phyloP scores from a whole-genome alignment of 92 coral and sea anemone genomes.

The Nematostella vectensis region DNA sequence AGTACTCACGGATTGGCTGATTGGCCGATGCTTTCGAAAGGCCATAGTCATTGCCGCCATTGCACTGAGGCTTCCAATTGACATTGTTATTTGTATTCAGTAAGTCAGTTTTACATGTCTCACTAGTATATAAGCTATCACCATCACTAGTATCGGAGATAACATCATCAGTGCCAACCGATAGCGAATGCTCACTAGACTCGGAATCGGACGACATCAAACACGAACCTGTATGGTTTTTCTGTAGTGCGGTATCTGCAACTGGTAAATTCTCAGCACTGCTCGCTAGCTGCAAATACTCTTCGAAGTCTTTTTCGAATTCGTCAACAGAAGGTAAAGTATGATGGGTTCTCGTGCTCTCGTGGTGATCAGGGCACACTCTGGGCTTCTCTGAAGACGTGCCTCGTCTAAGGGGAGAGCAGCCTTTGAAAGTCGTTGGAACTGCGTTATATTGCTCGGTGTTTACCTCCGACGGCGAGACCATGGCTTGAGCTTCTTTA shows the following conservation, averaged over 20 bases:
- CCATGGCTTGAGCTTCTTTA: too few relatives aligned
- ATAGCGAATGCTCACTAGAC: too few relatives aligned
- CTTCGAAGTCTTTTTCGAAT: constrained; percentile 55
- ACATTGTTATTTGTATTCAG: not conserved
- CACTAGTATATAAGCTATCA: not conserved
- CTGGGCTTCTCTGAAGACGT: not conserved
- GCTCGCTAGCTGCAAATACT: constrained; percentile 19
- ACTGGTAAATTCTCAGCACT: too few relatives aligned
- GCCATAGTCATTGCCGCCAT: too few relatives aligned
- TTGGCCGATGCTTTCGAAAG: too few relatives aligned
- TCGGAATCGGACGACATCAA: too few relatives aligned
- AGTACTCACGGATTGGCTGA: too few relatives aligned
- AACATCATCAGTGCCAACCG: not conserved
- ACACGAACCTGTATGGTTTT: too few relatives aligned
- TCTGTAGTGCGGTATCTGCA: too few relatives aligned
- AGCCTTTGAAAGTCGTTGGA: too few relatives aligned
- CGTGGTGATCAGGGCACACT: not conserved
- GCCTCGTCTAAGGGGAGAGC: not conserved
- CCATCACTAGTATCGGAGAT: not conserved
- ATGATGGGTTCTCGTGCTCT: not conserved
- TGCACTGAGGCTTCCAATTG: not conserved
- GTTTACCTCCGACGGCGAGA: too few relatives aligned
- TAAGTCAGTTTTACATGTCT: not conserved
- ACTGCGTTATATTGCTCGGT: too few relatives aligned
- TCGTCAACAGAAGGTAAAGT: constrained; percentile 37